phyloP scores from a whole-genome alignment of 2,888 invertebrate species.

The Xylota segnis region DNA sequence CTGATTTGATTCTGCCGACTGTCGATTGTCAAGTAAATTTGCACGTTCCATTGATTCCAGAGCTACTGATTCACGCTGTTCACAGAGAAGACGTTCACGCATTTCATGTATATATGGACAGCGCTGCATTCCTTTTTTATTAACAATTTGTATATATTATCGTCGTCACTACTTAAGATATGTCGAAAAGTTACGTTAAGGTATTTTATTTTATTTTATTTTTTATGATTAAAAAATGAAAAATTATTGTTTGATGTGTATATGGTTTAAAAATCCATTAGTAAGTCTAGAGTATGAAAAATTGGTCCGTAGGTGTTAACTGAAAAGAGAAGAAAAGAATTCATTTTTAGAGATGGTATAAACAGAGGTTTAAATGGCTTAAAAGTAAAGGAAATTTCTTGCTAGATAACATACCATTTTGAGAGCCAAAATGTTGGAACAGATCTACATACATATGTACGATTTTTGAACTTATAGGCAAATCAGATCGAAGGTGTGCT shows the following conservation, averaged over 20 bases:
- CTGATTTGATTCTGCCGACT: slow-evolving; percentile 87
- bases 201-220: not conserved
- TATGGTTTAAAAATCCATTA: slow-evolving; percentile 58
- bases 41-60: slow-evolving; percentile 87
- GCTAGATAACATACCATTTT: no score
- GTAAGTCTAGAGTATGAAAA: slow-evolving; percentile 46
- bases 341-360: not conserved
- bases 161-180: slow-evolving; percentile 52
- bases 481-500: no score
- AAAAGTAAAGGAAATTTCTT: no score
- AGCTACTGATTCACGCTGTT: slow-evolving; percentile 88
- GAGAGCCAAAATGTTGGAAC: no score
- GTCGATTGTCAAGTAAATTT: slow-evolving; percentile 84
- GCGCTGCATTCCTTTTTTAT: slow-evolving; percentile 85
- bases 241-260: slow-evolving; percentile 40
- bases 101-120: slow-evolving; percentile 97
- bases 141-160: slow-evolving; percentile 39
- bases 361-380: not conserved
- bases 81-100: slow-evolving; percentile 94
- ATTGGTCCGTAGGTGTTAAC: slow-evolving; percentile 73
- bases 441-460: no score
- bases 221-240: not conserved
- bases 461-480: no score
- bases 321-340: slow-evolving; percentile 51
- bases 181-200: slow-evolving; percentile 31